Evolutionary conservation across 2,888 invertebrate genomes (phyloP), one percentile per base, ranked within the genome.

Genomic region (Apoda limacodes): DNA sequence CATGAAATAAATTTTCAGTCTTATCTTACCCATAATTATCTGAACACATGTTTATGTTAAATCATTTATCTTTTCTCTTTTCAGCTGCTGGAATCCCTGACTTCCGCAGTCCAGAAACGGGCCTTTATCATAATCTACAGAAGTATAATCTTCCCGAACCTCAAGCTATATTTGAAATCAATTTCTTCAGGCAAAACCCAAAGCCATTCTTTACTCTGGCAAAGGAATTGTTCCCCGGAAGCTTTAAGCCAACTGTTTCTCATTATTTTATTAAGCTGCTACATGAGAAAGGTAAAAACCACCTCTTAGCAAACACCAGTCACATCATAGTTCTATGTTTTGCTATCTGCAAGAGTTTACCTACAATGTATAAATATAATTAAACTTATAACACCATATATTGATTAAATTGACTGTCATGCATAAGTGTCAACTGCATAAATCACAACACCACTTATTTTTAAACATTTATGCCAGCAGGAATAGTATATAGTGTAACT

Each of bases 71-170:
- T 25, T 25, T 27, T 31, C n/a, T 33, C 15, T 3, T 69, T 83
- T 34, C 61, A 93, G 93, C 94, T 52, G 95, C 95, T 32, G 98
- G 98, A 19, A 97, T 98, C 46, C 98, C 98, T 11, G 98, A 98
- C 63, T 98, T 98, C 63, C 87, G 98, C 12, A 93, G 95, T 11
- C 95, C 96, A 1, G 92, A 89, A 14, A 91, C 92, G 31, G 98
- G 98, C 0, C 80, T 98, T 1, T 98, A 98, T 61, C 86, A 91
- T 61, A 96, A 97, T 62, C 78, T 98, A 25, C 85, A 90, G 48
- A 93, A 96, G 60, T 98, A 95, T 64, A 87, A 96, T 44, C 76
- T 98, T 23, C 94, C 95, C 0, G 86, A 93, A 70, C 96, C 97
- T 0, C 90, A 93, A 59, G 92, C 94, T 1, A 92, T 98, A 48